Evolutionary conservation across 2,113 vertebrate species (phyloP).

Genomic region (Poicephalus meyeri): DNA sequence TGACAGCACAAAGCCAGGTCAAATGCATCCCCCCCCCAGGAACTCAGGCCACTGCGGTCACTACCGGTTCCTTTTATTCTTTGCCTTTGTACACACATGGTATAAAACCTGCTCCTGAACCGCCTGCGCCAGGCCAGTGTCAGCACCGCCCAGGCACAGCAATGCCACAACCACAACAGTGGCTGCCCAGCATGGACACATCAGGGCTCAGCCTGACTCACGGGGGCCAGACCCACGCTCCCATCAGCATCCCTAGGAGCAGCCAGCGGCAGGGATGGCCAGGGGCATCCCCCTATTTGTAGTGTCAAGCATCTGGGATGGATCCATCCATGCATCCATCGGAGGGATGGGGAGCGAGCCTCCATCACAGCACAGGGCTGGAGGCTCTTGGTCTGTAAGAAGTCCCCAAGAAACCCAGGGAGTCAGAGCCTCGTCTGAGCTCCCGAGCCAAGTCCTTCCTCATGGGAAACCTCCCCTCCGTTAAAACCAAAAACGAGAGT

Average conservation of each 20-base stretch:
- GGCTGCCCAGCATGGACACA: accelerated
- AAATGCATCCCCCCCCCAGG: background rate
- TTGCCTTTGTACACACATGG: slow-evolving; percentile 30
- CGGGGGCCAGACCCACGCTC: background rate
- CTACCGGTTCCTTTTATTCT: slow-evolving; percentile 61
- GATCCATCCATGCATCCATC: background rate
- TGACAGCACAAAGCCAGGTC: accelerated
- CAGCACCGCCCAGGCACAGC: background rate
- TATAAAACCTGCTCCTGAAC: slow-evolving; percentile 24
- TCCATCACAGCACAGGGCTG: accelerated
- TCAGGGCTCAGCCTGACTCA: accelerated
- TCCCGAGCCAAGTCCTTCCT: background rate
- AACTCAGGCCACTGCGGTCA: background rate
- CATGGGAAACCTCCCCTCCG: background rate
- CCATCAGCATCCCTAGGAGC: background rate
- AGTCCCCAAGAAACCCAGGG: background rate
- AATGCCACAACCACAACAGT: accelerated
- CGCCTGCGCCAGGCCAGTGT: background rate
- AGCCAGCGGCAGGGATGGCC: background rate
- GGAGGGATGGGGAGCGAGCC: accelerated
- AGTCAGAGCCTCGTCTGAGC: background rate
- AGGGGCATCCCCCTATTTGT: background rate
- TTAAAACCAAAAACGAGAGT: background rate
- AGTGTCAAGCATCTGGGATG: background rate
- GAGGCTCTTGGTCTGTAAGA: background rate